Base-by-base conservation (phyloP, 2,113 vertebrate species). In the Carettochelys insculpta region DNA sequence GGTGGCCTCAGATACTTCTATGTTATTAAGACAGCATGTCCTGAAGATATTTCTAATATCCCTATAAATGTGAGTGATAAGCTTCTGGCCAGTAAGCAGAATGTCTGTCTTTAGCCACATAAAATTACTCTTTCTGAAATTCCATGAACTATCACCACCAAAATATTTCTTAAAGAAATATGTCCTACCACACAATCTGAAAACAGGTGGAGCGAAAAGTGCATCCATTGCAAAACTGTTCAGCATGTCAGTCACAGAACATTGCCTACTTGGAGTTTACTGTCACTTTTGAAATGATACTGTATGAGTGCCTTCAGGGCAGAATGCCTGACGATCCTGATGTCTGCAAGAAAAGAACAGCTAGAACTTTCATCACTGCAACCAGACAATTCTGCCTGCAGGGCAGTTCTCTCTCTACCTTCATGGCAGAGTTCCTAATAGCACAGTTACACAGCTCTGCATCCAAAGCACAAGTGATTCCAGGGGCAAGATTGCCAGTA, bases 401-500 rank as follows among this genome's bases (percentile, higher is more conserved):
- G 43, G 71, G 38, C 53, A 82, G 54, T 29, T 89, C 90, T 92
- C 79, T 88, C 90, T 93, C 79, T 84, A 61, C 79, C 89, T 92
- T 82, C 82, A 80, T 50, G 91, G 29, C 22, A 90, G 50, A 10
- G 56, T 80, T 92, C 95, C 65, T 92, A 83, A 88, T 45, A 43
- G 87, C 29, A 85, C 61, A 87, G 81, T 76, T 80, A 34, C 51
- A 68, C 56, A 85, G 78, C 45, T 80, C 5, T 5, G 54, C 43
- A 90, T 90, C 87, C 91, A 78, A 93, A 95, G 91, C 54, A 56
- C 48, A 91, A 92, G 20, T 27, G 76, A 68, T 85, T 92, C 89
- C n/a, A 79, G 34, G 83, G 89, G 56, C 76, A 92, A 95, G 84
- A 82, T 14, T 85, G 54, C 34, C 43, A 83, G 27, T 87, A 17